Evolutionary conservation across 2,888 invertebrate genomes (phyloP).

Genomic region (Hemicrepidius hirtus): DNA sequence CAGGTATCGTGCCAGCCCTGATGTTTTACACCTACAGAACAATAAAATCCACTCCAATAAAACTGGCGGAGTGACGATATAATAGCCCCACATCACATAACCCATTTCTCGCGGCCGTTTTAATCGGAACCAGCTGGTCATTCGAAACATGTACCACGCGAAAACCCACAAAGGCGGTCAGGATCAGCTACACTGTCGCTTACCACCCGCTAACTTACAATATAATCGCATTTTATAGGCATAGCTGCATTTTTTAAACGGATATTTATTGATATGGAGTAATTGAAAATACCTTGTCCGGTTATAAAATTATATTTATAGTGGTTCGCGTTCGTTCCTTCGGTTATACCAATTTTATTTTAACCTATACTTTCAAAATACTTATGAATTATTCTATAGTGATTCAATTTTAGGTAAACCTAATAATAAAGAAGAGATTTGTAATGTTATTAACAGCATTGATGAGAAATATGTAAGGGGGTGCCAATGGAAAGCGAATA

Average conservation of each 20-base stretch:
- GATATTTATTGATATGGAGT: slow-evolving; percentile 58
- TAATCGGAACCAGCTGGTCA: slow-evolving; percentile 41
- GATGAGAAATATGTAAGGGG: no score
- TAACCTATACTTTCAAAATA: background rate
- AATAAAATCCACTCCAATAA: slow-evolving; percentile 68
- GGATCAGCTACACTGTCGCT: slow-evolving; percentile 49
- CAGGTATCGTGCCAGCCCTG: slow-evolving; percentile 62
- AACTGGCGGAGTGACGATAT: slow-evolving; percentile 64
- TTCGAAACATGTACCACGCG: slow-evolving; percentile 17
- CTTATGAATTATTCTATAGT: background rate
- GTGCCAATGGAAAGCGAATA: no score
- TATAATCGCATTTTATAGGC: slow-evolving; percentile 48
- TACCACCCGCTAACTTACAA: slow-evolving; percentile 53
- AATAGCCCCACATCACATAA: slow-evolving; percentile 56
- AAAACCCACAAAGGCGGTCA: slow-evolving; percentile 28
- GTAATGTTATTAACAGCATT: no score
- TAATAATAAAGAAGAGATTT: no score
- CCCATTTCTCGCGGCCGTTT: slow-evolving; percentile 48
- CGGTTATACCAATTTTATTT: slow-evolving; percentile 27
- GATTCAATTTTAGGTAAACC: background rate
- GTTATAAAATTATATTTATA: slow-evolving; percentile 57
- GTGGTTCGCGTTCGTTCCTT: no score
- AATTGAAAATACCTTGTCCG: slow-evolving; percentile 57
- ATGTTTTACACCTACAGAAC: slow-evolving; percentile 68
- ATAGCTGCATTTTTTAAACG: slow-evolving; percentile 44